Conservation (phyloP, 2,113 vertebrate genomes). For the Calonectris borealis region DNA sequence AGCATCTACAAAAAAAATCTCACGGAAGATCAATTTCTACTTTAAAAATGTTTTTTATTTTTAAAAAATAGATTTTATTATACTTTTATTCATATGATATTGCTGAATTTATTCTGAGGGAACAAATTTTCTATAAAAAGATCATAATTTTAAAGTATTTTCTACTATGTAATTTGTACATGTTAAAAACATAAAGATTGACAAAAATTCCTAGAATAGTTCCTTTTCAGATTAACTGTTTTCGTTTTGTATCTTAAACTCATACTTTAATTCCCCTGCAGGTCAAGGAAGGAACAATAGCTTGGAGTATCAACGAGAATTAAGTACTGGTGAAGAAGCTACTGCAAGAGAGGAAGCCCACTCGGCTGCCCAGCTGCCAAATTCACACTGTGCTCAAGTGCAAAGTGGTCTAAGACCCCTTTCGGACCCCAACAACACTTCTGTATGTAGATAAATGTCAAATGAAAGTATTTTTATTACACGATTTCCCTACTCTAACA, state of each 20-base stretch:
- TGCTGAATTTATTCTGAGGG: background rate
- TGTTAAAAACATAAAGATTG: background rate
- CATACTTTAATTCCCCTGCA: background rate
- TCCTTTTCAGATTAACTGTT: background rate
- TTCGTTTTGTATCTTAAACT: background rate
- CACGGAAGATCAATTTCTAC: background rate
- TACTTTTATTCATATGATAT: background rate
- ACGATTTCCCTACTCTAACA: background rate
- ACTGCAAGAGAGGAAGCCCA: background rate
- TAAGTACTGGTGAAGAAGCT: background rate
- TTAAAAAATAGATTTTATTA: background rate
- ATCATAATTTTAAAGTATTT: background rate
- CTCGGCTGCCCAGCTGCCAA: background rate
- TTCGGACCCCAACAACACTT: background rate
- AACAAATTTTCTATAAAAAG: background rate
- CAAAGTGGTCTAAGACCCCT: background rate
- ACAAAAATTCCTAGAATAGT: background rate
- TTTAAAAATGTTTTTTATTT: background rate
- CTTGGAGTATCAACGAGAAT: background rate
- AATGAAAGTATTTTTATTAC: background rate
- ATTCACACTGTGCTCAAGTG: background rate
- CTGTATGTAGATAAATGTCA: background rate
- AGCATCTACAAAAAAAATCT: background rate
- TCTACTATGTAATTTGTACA: background rate
- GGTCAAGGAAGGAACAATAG: background rate